Conservation (phyloP, 2,888 invertebrate species). For the Heliconius erato region DNA sequence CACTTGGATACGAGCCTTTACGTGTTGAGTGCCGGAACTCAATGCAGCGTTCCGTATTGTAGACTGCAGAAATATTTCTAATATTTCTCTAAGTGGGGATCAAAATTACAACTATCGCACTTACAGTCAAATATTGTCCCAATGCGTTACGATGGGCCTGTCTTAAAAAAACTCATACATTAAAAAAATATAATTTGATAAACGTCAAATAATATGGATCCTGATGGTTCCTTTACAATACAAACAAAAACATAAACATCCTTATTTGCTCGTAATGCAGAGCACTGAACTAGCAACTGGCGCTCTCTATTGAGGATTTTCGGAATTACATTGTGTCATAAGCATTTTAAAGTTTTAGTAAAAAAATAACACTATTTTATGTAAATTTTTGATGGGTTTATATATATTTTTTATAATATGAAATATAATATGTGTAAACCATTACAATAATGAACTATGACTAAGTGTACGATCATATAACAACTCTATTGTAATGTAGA, state of each 20-base stretch:
- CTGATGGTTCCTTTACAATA: constrained; percentile 42
- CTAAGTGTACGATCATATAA: neutral
- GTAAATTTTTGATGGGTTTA: neutral
- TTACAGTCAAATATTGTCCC: neutral
- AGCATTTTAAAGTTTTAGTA: neutral
- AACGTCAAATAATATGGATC: constrained; percentile 41
- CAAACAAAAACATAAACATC: constrained; percentile 43
- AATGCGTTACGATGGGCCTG: neutral
- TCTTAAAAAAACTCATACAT: constrained; percentile 46
- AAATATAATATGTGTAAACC: neutral
- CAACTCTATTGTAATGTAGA: neutral
- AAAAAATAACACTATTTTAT: neutral
- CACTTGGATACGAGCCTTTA: neutral
- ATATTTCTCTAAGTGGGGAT: too few species aligned
- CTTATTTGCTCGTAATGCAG: constrained; percentile 38
- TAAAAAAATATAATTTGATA: constrained; percentile 43
- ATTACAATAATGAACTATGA: neutral
- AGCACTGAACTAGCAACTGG: constrained; percentile 33
- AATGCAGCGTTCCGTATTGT: neutral
- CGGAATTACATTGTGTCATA: constrained; percentile 33
- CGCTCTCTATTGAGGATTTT: constrained; percentile 49
- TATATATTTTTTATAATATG: neutral
- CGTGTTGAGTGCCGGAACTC: neutral
- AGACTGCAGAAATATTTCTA: too few species aligned
- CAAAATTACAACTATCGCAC: neutral